Base-by-base conservation (phyloP, 1,140 invertebrate genomes). In the Agrypnia vestita region DNA sequence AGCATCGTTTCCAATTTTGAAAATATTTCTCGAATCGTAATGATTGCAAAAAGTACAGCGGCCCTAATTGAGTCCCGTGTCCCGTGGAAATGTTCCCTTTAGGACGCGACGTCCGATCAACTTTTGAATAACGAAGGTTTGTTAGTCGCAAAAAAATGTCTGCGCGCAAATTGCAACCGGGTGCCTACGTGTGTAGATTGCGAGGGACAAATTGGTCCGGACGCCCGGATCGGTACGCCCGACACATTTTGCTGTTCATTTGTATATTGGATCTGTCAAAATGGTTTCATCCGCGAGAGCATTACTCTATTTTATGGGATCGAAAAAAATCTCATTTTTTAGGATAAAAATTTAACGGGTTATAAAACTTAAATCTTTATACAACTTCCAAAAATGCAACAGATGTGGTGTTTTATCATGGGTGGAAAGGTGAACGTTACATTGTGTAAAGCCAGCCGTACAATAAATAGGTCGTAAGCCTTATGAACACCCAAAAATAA, bases 41-140 rank as follows among this genome's bases (percentile, higher is more conserved):
- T 80, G 71, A 80, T 77, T 80, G 62, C 59, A 69, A 80, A 72
- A 80, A 76, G 55, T 53, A 67, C 69, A 67, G 74, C 53, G 35
- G 56, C 44, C 44, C 17, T 76, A 77, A 80, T 80, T 80, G 79
- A 80, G 53, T n/a, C n/a, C 47, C 56, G 67, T 76, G 79, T 55
- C 15, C 21, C 56, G 72, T 46, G 35, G 35, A 59, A 15, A 35
- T 59, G 46, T 53, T 49, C 47, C 69, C n/a, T n/a, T 46, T 0
- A 53, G 21, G 17, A 43, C 1, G 43, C 69, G 44, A 71, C 12
- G 69, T 73, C 4, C 67, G 44, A 47, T 51, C 11, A 15, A 69
- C 0, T 46, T 49, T 13, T 61, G 11, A 69, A 69, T 69, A 46
- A 19, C 64, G 67, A 71, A 47, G 21, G 59, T 11, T 62, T 62